A percentile compares a stretch with the other conserved stretches of the same genome.
phyloP scores from a whole-genome alignment of 2,797 vertebrate genomes.

The Brachyalestes nurse region DNA sequence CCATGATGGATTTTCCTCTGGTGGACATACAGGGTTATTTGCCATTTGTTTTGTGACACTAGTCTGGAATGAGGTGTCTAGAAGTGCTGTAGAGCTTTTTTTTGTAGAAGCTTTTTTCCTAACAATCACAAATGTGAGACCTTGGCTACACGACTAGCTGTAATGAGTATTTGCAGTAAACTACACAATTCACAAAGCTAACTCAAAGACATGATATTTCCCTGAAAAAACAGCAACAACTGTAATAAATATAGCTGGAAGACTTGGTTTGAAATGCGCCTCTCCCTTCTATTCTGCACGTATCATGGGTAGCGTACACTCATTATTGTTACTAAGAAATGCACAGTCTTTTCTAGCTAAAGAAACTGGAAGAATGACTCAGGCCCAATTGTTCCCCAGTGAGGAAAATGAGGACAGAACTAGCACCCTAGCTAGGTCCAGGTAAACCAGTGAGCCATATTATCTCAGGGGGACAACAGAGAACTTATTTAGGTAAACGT shows the following conservation, averaged over 20 bases:
- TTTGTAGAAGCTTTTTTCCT: background rate
- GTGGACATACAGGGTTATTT: background rate
- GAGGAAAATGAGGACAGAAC: background rate
- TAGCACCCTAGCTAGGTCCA: background rate
- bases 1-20: background rate
- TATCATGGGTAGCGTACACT: background rate
- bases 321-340: background rate
- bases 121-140: slow-evolving; percentile 8
- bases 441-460: slow-evolving; percentile 1
- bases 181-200: slow-evolving; percentile 37
- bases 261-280: slow-evolving; percentile 43
- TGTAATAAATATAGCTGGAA: slow-evolving; percentile 51
- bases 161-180: slow-evolving; percentile 7
- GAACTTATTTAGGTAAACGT: background rate
- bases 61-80: background rate
- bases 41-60: background rate
- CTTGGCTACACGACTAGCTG: background rate
- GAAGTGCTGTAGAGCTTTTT: background rate
- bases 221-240: slow-evolving; percentile 41
- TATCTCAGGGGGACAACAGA: background rate
- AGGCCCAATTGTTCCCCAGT: background rate
- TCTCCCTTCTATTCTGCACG: background rate
- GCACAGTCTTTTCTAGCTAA: background rate
- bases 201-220: slow-evolving; percentile 13
- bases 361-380: background rate